Conservation (phyloP, 2,113 vertebrate species). For the Gyps fulvus region DNA sequence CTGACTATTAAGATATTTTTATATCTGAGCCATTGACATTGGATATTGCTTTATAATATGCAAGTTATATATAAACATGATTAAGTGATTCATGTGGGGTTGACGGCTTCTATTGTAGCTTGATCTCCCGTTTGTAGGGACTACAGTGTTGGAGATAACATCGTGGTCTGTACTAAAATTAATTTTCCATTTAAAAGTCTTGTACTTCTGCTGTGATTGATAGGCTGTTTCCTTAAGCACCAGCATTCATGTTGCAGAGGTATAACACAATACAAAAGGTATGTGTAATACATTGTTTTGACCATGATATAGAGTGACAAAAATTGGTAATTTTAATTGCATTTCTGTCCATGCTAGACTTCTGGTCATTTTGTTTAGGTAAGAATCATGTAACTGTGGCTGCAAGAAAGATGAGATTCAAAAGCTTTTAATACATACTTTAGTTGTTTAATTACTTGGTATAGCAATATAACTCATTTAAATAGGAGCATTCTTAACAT, state of each 20-base stretch:
- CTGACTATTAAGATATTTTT: conserved; percentile 81
- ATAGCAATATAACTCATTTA: neutral
- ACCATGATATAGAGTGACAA: neutral
- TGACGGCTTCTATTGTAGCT: conserved; percentile 36
- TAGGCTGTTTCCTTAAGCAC: conserved; percentile 31
- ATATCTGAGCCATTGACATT: conserved; percentile 71
- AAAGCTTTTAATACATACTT: neutral
- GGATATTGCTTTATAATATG: conserved; percentile 77
- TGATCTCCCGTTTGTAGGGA: conserved; percentile 4
- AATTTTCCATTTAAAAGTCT: conserved; percentile 47
- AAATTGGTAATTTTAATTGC: neutral
- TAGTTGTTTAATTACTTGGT: neutral
- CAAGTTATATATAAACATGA: conserved; percentile 73
- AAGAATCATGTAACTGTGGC: neutral
- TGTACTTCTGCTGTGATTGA: conserved; percentile 37
- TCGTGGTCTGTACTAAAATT: neutral
- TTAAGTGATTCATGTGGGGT: conserved; percentile 53
- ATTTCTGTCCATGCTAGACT: neutral
- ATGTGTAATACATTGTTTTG: neutral
- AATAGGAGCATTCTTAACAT: neutral
- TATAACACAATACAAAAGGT: conserved; percentile 9
- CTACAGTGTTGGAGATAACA: neutral
- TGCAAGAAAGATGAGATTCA: neutral
- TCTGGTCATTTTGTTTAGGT: neutral
- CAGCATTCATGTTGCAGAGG: conserved; percentile 21